Evolutionary conservation across 2,113 vertebrate genomes (phyloP).

Genomic region (Gnathonemus longibarbis): DNA sequence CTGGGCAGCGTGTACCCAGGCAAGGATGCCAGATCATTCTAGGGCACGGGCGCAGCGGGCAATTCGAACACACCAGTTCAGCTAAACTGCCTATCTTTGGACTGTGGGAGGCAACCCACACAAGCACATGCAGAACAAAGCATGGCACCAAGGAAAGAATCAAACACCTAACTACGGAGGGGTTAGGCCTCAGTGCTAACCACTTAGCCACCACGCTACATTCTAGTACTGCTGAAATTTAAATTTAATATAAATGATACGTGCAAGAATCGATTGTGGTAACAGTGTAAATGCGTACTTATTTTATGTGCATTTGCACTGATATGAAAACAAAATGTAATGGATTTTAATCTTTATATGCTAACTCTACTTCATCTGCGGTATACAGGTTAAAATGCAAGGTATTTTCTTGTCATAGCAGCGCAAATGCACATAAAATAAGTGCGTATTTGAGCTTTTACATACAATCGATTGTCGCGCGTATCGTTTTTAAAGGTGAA

Average conservation of each 20-base stretch:
- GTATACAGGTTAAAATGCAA: too few relatives aligned
- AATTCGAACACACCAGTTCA: neutral
- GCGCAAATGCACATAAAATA: too few relatives aligned
- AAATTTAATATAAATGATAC: neutral
- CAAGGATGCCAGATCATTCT: neutral
- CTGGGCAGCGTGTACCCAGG: neutral
- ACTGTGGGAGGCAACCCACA: neutral
- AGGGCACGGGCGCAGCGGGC: neutral
- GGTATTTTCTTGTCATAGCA: too few relatives aligned
- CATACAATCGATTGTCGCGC: too few relatives aligned
- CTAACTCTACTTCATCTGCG: too few relatives aligned
- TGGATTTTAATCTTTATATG: neutral
- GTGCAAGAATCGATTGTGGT: too few relatives aligned
- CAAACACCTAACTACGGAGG: neutral
- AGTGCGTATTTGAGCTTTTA: too few relatives aligned
- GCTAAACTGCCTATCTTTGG: neutral
- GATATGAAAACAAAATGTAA: neutral
- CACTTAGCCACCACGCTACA: neutral
- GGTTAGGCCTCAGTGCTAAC: neutral
- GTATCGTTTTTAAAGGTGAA: too few relatives aligned
- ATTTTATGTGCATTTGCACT: too few relatives aligned
- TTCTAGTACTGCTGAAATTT: neutral
- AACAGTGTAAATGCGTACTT: too few relatives aligned
- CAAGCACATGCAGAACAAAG: neutral
- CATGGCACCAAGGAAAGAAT: neutral